Evolutionary conservation across 1,140 invertebrate species (phyloP).

Genomic region (Zophobas morio): DNA sequence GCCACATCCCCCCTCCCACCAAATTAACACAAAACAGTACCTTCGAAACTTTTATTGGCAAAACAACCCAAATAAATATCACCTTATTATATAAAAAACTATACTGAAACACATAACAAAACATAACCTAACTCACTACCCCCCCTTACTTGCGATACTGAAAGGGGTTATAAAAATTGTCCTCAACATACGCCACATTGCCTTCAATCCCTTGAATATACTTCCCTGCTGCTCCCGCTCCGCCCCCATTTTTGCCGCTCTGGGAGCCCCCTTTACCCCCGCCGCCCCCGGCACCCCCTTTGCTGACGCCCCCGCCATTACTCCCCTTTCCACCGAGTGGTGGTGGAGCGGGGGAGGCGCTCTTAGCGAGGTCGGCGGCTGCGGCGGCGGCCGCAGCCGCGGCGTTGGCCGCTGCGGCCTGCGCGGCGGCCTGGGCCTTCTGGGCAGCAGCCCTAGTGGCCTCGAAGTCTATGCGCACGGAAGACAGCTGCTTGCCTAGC

Average conservation of each 20-base stretch:
- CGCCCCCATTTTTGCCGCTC: constrained; percentile 51
- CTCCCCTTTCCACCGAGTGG: constrained; percentile 40
- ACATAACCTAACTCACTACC: constrained; percentile 33
- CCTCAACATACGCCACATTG: constrained; percentile 42
- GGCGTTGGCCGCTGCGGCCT: constrained; percentile 71
- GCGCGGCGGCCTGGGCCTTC: constrained; percentile 73
- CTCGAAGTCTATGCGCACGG: constrained; percentile 78
- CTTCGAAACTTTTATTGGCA: constrained; percentile 1
- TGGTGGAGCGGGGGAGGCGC: constrained; percentile 53
- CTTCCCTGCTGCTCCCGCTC: constrained; percentile 22
- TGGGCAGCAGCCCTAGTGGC: constrained; percentile 76
- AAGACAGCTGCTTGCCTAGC: constrained; percentile 75
- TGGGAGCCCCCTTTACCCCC: constrained; percentile 42
- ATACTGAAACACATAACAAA: constrained; percentile 44
- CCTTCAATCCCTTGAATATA: constrained; percentile 45
- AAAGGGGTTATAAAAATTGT: constrained; percentile 53
- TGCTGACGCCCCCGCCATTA: constrained; percentile 36
- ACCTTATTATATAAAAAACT: constrained; percentile 14
- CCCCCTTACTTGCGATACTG: constrained; percentile 50
- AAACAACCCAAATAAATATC: constrained; percentile 33
- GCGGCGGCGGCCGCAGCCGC: constrained; percentile 71
- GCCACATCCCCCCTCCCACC: background rate
- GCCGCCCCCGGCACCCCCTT: constrained; percentile 33
- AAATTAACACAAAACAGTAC: background rate
- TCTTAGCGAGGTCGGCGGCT: constrained; percentile 64